These are phyloP conservation scores for Pterophyllum scalare DNA, from an alignment of 2,113 vertebrate genomes.

Conservation along the genomic window DNA sequence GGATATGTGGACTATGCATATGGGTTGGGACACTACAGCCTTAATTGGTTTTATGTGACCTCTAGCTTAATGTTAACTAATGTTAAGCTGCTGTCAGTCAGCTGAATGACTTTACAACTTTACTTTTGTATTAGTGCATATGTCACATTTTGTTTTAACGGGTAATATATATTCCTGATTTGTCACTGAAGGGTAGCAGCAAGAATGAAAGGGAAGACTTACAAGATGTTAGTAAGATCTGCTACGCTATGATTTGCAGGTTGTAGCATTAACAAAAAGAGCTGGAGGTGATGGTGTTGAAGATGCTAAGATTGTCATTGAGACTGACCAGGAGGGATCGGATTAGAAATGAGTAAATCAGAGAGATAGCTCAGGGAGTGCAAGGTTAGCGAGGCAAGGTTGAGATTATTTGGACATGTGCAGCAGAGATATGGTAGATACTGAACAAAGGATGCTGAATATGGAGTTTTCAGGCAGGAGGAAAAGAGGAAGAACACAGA, in stretches of 20 bases:
- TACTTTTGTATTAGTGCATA: background rate
- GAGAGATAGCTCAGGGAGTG: background rate
- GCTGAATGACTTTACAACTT: background rate
- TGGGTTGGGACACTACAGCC: background rate
- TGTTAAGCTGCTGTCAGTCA: background rate
- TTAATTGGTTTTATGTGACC: background rate
- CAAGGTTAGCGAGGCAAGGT: background rate
- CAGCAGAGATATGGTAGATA: background rate
- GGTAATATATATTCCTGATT: background rate
- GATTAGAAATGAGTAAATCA: background rate
- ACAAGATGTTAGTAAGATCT: background rate
- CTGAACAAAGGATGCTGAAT: no score
- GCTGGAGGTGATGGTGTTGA: background rate
- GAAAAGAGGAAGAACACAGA: background rate
- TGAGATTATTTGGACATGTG: background rate
- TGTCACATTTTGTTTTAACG: background rate
- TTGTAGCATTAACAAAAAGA: background rate
- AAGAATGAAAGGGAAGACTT: background rate
- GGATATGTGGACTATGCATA: background rate
- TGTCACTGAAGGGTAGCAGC: background rate
- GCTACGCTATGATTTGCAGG: background rate
- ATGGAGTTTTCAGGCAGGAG: no score
- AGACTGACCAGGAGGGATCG: background rate
- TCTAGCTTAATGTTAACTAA: background rate
- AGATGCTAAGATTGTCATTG: background rate